Percentiles rank a stretch among this genome's conserved stretches.
Evolutionary conservation across 1,140 invertebrate species (phyloP).

Genomic region (Drosophila trapezifrons): DNA sequence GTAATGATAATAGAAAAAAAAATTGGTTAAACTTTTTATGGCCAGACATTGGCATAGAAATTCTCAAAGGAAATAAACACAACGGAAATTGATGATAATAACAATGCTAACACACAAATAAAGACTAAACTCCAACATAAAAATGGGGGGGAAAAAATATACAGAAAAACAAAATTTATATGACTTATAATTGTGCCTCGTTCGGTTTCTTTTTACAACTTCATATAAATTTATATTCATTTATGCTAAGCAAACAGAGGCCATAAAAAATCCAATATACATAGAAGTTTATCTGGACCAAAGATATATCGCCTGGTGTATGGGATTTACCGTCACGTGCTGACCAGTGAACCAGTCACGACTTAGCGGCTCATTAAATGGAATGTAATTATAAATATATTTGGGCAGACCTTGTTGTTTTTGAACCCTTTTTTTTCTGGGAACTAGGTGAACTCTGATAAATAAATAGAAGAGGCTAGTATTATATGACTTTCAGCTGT

Average conservation of each 20-base stretch:
- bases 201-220: constrained; percentile 45
- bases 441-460: constrained; percentile 3
- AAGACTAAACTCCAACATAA: constrained; percentile 26
- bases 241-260: constrained; percentile 38
- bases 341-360: constrained; percentile 2
- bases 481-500: too few relatives aligned
- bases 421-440: not conserved
- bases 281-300: constrained; percentile 5
- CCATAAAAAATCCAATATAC: not conserved
- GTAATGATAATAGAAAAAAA: constrained; percentile 21
- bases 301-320: constrained; percentile 2
- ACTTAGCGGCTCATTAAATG: constrained; percentile 7
- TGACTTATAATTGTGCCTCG: constrained; percentile 41
- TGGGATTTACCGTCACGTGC: constrained; percentile 25
- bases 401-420: too few relatives aligned
- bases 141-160: constrained; percentile 1
- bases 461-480: too few relatives aligned
- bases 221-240: constrained; percentile 59
- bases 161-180: constrained; percentile 21
- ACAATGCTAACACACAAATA: constrained; percentile 37
- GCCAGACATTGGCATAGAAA: constrained; percentile 59
- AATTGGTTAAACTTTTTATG: constrained; percentile 55
- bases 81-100: constrained; percentile 49
- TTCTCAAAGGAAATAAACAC: constrained; percentile 48
- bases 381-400: not conserved